Evolutionary conservation across 2,888 invertebrate species (phyloP).

Genomic region (Tachina grossa): DNA sequence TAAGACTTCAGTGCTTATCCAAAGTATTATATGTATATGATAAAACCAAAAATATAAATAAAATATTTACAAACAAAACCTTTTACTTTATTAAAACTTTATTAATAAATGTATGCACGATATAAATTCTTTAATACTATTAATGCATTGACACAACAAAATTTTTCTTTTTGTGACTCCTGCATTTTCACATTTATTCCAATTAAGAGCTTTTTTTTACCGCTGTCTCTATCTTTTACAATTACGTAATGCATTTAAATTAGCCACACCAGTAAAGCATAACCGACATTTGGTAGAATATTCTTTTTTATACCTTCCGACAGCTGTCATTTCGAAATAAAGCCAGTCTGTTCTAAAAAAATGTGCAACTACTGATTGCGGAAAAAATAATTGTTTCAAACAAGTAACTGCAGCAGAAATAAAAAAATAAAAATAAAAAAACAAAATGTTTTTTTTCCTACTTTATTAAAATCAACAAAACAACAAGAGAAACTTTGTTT

Average conservation of each 20-base stretch:
- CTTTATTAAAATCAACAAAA: slow-evolving; percentile 27
- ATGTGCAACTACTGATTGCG: neutral
- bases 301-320: slow-evolving; percentile 65
- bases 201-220: neutral
- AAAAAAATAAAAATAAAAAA: slow-evolving; percentile 22
- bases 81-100: neutral
- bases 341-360: slow-evolving; percentile 3
- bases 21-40: no score
- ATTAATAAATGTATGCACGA: neutral
- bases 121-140: slow-evolving; percentile 19
- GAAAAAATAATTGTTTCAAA: slow-evolving; percentile 44
- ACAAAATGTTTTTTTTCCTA: neutral
- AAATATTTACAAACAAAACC: no score
- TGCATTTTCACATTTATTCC: neutral
- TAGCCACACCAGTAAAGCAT: slow-evolving; percentile 48
- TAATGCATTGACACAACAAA: neutral
- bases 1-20: no score
- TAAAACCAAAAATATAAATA: no score
- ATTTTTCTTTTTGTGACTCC: neutral
- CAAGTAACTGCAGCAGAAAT: slow-evolving; percentile 16
- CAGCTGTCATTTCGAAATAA: slow-evolving; percentile 62
- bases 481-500: slow-evolving; percentile 57
- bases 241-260: slow-evolving; percentile 61
- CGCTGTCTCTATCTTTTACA: slow-evolving; percentile 12
- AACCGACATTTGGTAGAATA: slow-evolving; percentile 52